Conservation (phyloP, 2,797 vertebrate species). For the Lithobates pipiens region DNA sequence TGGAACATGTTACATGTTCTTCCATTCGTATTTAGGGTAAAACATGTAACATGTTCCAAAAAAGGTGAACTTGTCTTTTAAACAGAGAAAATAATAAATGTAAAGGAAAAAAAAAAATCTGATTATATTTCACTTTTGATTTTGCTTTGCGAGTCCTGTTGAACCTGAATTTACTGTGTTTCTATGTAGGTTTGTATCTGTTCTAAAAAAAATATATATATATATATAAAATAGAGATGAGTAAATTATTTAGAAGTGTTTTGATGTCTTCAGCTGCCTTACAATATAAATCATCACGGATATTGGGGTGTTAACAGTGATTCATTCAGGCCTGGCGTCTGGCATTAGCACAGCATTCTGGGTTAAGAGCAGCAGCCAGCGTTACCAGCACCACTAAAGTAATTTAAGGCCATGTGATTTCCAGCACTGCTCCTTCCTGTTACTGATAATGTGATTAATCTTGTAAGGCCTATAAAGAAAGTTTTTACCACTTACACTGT, state of each 20-base stretch:
- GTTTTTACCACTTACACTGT: neutral
- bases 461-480: slow-evolving; percentile 2
- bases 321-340: slow-evolving; percentile 11
- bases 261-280: slow-evolving; percentile 40
- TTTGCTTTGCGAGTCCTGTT: no score
- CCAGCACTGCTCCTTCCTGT: slow-evolving; percentile 39
- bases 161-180: no score
- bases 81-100: no score
- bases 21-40: no score
- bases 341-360: slow-evolving; percentile 25
- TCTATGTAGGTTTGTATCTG: no score
- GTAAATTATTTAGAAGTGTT: neutral
- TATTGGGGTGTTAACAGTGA: slow-evolving; percentile 6
- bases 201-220: no score
- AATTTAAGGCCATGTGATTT: slow-evolving; percentile 41
- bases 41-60: no score
- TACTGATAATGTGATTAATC: slow-evolving; percentile 42
- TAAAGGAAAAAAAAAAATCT: no score
- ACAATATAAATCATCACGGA: neutral
- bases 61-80: no score
- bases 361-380: slow-evolving; percentile 12
- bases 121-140: no score
- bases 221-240: no score
- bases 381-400: slow-evolving; percentile 29
- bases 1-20: no score